These are phyloP conservation scores for Amphilophus citrinellus DNA, from an alignment of 2,113 vertebrate species.

Conservation along the genomic window DNA sequence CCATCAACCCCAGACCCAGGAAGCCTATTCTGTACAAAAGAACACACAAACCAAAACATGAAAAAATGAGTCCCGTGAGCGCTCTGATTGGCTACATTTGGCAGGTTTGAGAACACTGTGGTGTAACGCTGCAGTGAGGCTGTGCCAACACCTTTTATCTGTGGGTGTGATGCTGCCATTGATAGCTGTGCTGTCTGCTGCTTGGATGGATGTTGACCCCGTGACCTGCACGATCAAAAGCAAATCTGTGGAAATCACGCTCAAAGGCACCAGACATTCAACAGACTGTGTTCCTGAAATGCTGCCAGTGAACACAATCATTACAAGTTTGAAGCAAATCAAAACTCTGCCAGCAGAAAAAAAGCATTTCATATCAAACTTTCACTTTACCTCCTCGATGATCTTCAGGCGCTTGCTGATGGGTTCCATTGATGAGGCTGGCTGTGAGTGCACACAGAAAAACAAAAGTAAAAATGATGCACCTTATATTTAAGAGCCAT, in stretches of 20 bases:
- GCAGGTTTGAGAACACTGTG: background rate
- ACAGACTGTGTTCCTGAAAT: rapidly evolving
- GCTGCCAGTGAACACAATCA: background rate
- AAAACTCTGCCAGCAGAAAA: background rate
- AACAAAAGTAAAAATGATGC: background rate
- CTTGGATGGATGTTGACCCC: conserved; percentile 96
- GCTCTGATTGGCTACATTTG: background rate
- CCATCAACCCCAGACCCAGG: conserved; percentile 97
- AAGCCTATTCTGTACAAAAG: conserved; percentile 91
- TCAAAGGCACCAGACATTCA: background rate
- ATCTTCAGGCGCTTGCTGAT: conserved; percentile 98
- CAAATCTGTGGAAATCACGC: background rate
- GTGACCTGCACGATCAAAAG: conserved; percentile 84
- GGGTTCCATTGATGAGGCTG: conserved; percentile 84
- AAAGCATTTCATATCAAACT: background rate
- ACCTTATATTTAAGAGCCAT: background rate
- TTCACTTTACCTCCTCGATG: conserved; percentile 89
- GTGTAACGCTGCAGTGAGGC: background rate
- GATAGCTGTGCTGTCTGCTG: conserved; percentile 97
- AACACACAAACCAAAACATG: background rate
- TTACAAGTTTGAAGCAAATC: background rate
- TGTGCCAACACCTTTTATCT: conserved; percentile 90
- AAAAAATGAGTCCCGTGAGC: background rate
- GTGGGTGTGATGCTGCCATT: conserved; percentile 98
- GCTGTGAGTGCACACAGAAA: conserved; percentile 61